phyloP scores from a whole-genome alignment of 2,888 invertebrate genomes.

The Athalia rosae region DNA sequence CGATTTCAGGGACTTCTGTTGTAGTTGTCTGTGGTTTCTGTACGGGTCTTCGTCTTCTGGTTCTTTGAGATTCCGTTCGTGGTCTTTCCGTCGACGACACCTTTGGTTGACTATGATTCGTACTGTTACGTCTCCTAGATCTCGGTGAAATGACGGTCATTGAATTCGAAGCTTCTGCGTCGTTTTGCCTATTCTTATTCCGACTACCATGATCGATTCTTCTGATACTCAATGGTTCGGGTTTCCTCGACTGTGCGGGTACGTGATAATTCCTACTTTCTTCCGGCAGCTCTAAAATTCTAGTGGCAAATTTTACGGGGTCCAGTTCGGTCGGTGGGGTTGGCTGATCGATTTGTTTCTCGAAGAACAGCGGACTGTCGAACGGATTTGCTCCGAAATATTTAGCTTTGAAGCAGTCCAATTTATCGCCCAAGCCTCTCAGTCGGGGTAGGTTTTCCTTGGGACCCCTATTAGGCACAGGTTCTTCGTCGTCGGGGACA shows the following conservation, averaged over 20 bases:
- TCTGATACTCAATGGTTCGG: conserved; percentile 54
- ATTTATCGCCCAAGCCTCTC: conserved; percentile 81
- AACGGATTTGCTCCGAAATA: conserved; percentile 85
- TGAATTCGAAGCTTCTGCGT: not conserved
- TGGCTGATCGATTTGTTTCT: conserved; percentile 66
- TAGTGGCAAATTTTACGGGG: conserved; percentile 57
- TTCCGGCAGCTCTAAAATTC: conserved; percentile 58
- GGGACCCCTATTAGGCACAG: conserved; percentile 59
- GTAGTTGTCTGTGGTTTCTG: conserved; percentile 45
- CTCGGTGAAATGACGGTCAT: conserved; percentile 21
- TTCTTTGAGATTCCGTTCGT: conserved; percentile 15
- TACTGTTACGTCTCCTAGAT: conserved; percentile 25
- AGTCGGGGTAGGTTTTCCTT: conserved; percentile 73
- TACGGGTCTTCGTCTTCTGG: conserved; percentile 24
- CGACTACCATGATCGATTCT: conserved; percentile 37
- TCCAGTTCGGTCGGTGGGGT: conserved; percentile 60
- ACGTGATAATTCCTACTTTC: conserved; percentile 57
- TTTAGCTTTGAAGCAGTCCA: conserved; percentile 84
- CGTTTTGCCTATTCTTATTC: not conserved
- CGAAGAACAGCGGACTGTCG: conserved; percentile 83
- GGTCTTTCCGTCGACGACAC: not conserved
- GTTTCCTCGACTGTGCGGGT: conserved; percentile 61
- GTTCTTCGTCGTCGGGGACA: conserved; percentile 65
- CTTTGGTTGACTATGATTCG: not conserved
- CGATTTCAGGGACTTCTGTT: conserved; percentile 48